These are phyloP conservation scores for Tupaia chinensis DNA, from an alignment of 2,113 vertebrate species.

Conservation along the genomic window DNA sequence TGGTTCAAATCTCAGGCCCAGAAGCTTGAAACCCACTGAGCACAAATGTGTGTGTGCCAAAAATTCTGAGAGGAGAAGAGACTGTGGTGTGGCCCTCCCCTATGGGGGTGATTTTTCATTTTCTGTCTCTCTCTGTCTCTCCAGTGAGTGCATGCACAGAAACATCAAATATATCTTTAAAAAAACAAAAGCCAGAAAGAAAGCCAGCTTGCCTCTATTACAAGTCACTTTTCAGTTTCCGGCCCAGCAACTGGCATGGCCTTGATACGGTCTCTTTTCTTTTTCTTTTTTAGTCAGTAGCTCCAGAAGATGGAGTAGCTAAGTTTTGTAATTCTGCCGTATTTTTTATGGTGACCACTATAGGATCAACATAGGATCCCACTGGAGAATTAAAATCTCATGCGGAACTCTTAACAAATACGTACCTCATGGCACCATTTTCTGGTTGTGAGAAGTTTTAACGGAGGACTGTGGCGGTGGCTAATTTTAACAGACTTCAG, in stretches of 20 bases:
- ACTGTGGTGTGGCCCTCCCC: too few relatives aligned
- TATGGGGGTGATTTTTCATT: too few relatives aligned
- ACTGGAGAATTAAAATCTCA: not conserved
- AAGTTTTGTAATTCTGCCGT: conserved; percentile 45
- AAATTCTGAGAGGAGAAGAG: too few relatives aligned
- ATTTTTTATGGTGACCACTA: not conserved
- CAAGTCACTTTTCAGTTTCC: not conserved
- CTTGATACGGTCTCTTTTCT: not conserved
- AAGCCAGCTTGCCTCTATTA: too few relatives aligned
- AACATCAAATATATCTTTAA: too few relatives aligned
- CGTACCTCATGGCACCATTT: not conserved
- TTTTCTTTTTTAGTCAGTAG: not conserved
- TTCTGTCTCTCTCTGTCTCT: too few relatives aligned
- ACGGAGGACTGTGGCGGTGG: not conserved
- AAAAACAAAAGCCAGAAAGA: too few relatives aligned
- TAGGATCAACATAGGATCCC: not conserved
- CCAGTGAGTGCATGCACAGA: too few relatives aligned
- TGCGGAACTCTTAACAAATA: conserved; percentile 48
- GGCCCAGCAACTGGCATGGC: not conserved
- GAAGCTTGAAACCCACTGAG: too few relatives aligned
- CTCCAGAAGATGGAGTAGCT: not conserved
- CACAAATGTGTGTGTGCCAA: too few relatives aligned
- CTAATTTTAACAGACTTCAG: not conserved
- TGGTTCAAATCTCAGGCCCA: too few relatives aligned
- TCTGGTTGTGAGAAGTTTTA: not conserved